Base-by-base conservation (phyloP, 2,113 vertebrate species). In the Tragelaphus imberbis region DNA sequence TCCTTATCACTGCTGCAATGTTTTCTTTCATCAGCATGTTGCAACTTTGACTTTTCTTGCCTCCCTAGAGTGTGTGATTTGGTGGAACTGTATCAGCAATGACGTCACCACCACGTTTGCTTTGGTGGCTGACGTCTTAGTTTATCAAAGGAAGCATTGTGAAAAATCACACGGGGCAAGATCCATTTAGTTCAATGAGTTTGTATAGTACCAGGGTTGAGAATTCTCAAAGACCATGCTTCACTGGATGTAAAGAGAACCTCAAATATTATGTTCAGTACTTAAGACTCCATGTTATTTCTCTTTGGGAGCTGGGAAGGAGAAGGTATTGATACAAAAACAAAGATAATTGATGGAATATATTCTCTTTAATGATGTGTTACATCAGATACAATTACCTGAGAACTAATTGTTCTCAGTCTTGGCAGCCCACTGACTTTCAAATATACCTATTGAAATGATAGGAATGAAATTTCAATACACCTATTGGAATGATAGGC, bases 401-500 rank as follows among this genome's bases (percentile, higher is more conserved):
- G 80, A 97, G 92, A 96, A 97, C 55, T 80, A 94, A 92, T 33
- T 95, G 81, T 97, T 97, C 88, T 95, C 86, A 3, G 55, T 88
- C 59, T 97, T 97, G 79, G 79, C 84, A 93, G 40, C 51, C 30
- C 40, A 86, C 23, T 80, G 86, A 94, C 77, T 84, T 96, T 96
- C 91, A 93, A 68, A 85, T 65, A 36, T 6, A 88, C 30, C 27
- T 68, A 51, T 71, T 90, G 44, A 61, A 86, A 53, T 82, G 21
- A 30, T 14, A 91, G 19, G 59, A 93, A 85, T 88, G 91, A 88
- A 88, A 44, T 44, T 44, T 44, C 44, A 44, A 44, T 44, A 44
- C 44, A 44, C 44, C 44, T 44, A 44, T 44, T 44, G 5, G 44
- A 63, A 51, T 80, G 17, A 44, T 23, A 90, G 23, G 58, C 88